phyloP scores from a whole-genome alignment of 1,140 invertebrate genomes.

The Drosophila jambulina region DNA sequence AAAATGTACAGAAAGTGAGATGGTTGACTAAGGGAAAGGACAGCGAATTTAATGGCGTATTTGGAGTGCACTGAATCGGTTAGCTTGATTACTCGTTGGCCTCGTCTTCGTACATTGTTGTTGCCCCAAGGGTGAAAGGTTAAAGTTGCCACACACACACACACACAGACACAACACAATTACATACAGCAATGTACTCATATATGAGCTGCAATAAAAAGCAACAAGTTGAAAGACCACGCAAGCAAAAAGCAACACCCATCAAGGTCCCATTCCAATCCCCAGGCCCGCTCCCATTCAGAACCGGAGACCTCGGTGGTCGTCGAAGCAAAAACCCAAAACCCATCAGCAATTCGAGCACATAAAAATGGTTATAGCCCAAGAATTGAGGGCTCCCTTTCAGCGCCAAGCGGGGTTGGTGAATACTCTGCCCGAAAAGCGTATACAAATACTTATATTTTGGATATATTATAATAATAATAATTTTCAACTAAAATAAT shows the following conservation, averaged over 20 bases:
- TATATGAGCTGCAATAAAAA: constrained; percentile 47
- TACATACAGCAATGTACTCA: constrained; percentile 23
- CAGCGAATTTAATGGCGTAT: constrained; percentile 34
- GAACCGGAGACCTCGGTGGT: constrained; percentile 19
- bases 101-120: constrained; percentile 50
- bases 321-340: constrained; percentile 36
- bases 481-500: no score
- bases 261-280: constrained; percentile 17
- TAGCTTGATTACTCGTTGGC: constrained; percentile 66
- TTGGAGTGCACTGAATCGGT: constrained; percentile 74
- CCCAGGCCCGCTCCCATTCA: constrained; percentile 6
- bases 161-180: not conserved
- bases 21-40: not conserved
- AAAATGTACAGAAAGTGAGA: not conserved
- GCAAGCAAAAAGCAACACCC: constrained; percentile 48
- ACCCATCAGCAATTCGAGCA: constrained; percentile 70
- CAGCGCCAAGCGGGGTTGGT: not conserved
- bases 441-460: no score
- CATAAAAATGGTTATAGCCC: constrained; percentile 71
- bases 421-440: constrained; percentile 2
- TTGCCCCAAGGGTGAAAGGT: constrained; percentile 62
- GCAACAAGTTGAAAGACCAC: constrained; percentile 70
- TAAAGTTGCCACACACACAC: constrained; percentile 34
- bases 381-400: constrained; percentile 6
- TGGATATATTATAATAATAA: no score